Evolutionary conservation across 2,113 vertebrate species (phyloP).

Genomic region (Osmerus eperlanus): DNA sequence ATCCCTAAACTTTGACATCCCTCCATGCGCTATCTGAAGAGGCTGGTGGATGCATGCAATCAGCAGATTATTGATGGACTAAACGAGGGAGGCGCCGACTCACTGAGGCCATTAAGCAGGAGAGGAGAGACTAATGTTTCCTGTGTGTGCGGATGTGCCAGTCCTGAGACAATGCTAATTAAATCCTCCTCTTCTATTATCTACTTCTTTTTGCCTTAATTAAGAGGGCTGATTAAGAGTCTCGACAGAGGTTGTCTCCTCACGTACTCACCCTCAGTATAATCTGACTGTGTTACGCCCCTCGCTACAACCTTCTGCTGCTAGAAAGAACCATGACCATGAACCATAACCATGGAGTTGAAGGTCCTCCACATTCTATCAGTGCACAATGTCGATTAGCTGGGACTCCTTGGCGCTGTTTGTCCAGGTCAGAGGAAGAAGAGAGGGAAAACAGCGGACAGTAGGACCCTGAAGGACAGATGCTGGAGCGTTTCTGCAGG

Average conservation of each 20-base stretch:
- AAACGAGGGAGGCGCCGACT: constrained; percentile 68
- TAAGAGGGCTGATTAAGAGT: constrained; percentile 67
- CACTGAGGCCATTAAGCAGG: constrained; percentile 68
- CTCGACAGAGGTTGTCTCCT: constrained; percentile 50
- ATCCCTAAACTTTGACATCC: not conserved
- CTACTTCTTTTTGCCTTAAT: constrained; percentile 65
- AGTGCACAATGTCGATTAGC: too few relatives aligned
- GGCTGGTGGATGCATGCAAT: constrained; percentile 59
- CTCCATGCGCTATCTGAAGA: constrained; percentile 28
- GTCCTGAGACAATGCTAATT: constrained; percentile 66
- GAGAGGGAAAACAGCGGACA: too few relatives aligned
- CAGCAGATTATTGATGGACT: constrained; percentile 75
- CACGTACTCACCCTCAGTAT: too few relatives aligned
- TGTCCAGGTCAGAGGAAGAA: too few relatives aligned
- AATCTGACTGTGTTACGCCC: too few relatives aligned
- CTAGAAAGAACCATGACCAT: too few relatives aligned
- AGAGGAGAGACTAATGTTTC: constrained; percentile 74
- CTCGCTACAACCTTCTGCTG: too few relatives aligned
- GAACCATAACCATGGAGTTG: too few relatives aligned
- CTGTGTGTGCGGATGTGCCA: constrained; percentile 44
- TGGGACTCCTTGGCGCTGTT: too few relatives aligned
- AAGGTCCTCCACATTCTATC: too few relatives aligned
- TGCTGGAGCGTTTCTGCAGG: too few relatives aligned
- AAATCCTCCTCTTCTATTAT: constrained; percentile 71
- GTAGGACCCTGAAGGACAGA: too few relatives aligned